Evolutionary conservation across 2,797 vertebrate species (phyloP), one percentile per base, ranked within the genome.

Genomic region (Sylvia borin): DNA sequence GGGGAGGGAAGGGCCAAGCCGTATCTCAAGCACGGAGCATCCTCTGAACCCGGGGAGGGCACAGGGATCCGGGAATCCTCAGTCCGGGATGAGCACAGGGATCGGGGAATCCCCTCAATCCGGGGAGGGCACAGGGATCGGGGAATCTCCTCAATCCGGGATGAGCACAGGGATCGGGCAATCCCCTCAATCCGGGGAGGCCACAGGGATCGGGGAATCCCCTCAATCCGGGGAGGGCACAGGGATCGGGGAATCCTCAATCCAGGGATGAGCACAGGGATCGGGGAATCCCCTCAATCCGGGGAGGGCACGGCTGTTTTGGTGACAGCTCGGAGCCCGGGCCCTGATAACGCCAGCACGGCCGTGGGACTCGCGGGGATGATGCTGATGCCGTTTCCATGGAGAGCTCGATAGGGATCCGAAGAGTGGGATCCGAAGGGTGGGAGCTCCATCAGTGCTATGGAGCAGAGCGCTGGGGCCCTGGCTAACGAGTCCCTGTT

Each of bases 11-110:
- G 45, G 42, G 8, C 10, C 0, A 5, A 6, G 13, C 17, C 0
- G 0, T 24, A 13, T 64, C 22, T 9, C 9, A 3, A 38, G 24
- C 25, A 29, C 2, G 0, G 50, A 29, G 50, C 50, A 29, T 51
- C 50, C 50, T 10, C 1, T 2, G 27, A 1, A 2, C 0, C 9
- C 5, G 0, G 57, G 45, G 10, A 31, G 43, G 45, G 55, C 8
- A n/a, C 15, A n/a, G 53, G 34, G 43, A 40, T 1, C 29, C 2
- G 18, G 51, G 21, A 14, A 50, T 26, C 17, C 67, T 14, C 4
- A 6, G 0, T 1, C 2, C 32, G 3, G 51, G 45, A 21, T 53
- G 29, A 40, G 55, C 38, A 43, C 47, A 58, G 40, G 61, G 29
- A 43, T 7, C 20, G 31, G 42, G 21, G 13, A 9, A 27, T 4